Base-by-base conservation (phyloP, 2,888 invertebrate genomes). In the Oeneis ivallda region DNA sequence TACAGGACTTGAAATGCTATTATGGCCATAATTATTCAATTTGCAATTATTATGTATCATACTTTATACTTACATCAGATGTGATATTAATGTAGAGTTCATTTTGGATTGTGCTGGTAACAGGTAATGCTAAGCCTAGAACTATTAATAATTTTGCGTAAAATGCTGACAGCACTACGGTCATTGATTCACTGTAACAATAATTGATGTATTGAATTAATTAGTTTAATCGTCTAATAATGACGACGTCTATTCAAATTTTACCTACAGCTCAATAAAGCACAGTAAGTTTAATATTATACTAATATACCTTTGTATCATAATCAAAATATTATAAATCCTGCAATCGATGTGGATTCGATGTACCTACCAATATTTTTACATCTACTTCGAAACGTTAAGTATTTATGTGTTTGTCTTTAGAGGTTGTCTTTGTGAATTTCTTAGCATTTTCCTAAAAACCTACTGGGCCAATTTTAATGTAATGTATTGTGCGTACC, bases 101-200 rank as follows among this genome's bases (percentile, higher is more conserved):
- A 74, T 93, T 92, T 67, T 93, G 93, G 75, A 94, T 93, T 49
- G 93, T 93, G 82, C 94, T 94, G 0, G 94, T 93, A 53, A 95
- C 82, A 0, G 94, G 94, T 58, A 95, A 86, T 6, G 94, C 93
- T 70, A 94, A 86, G 53, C 94, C 94, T 82, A 94, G 86, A 66
- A 94, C 93, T 73, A 94, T 93, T 80, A 95, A 82, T 73, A 94
- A 85, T 81, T 94, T 93, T 32, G 93, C 94, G 79, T 95, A 95
- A 79, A 94, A 92, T 53, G 94, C 94, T 81, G 94, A 94, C 75
- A 94, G 79, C 59, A 93, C 92, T 66, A 92, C 89, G 62, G 93
- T 93, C 84, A 94, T 88, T 71, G 93, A 92, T 86, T 93, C 93
- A 75, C 93, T 93, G 88, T 75, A 91, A 91, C 83, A 85, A 82